Evolutionary conservation across 2,113 vertebrate genomes (phyloP).

Genomic region (Grantiella picta): DNA sequence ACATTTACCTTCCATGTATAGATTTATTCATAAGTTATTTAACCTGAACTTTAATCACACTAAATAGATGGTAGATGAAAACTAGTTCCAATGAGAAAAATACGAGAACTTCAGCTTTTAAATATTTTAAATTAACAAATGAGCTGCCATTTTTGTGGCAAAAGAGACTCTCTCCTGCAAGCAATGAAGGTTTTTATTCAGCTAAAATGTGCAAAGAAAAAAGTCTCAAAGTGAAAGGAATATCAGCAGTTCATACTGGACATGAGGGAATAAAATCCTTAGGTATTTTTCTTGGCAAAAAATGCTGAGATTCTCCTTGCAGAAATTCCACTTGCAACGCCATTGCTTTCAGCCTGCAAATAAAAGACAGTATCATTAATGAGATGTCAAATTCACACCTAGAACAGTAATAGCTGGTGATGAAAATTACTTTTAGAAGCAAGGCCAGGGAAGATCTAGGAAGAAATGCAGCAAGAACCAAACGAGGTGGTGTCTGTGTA

Average conservation of each 20-base stretch:
- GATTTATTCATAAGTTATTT: background rate
- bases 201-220: conserved; percentile 40
- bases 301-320: conserved; percentile 48
- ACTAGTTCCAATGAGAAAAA: background rate
- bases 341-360: conserved; percentile 69
- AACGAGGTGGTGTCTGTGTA: background rate
- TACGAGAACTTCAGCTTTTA: conserved; percentile 11
- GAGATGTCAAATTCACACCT: background rate
- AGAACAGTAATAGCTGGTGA: background rate
- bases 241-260: conserved; percentile 36
- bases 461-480: background rate
- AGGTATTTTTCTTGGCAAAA: conserved; percentile 78
- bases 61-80: background rate
- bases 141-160: background rate
- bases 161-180: background rate
- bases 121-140: conserved; percentile 30
- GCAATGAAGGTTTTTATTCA: background rate
- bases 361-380: background rate
- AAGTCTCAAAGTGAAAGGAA: conserved; percentile 35
- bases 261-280: background rate
- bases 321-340: conserved; percentile 51
- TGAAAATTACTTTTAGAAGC: background rate
- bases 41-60: conserved; percentile 7
- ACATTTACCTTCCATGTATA: background rate
- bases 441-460: accelerated